Percentiles rank a stretch among this genome's conserved stretches.
Conservation (phyloP, 2,888 invertebrate species). For the Leistus spinibarbis region DNA sequence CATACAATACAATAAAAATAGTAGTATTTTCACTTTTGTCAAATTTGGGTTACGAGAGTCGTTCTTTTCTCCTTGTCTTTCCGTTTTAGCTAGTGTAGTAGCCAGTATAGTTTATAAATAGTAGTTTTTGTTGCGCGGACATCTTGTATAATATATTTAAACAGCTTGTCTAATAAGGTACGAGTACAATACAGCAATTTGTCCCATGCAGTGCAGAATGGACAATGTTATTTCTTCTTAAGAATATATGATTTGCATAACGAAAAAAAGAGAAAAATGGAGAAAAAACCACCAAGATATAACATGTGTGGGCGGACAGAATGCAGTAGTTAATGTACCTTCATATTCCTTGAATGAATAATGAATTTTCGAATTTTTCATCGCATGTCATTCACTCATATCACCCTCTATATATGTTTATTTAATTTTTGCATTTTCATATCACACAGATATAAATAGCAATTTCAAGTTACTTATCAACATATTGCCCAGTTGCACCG, state of each 20-base stretch:
- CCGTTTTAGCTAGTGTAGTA: not conserved
- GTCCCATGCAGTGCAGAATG: constrained; percentile 7
- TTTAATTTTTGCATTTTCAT: not conserved
- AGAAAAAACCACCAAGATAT: constrained; percentile 7
- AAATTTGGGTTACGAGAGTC: not conserved
- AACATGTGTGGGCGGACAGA: not conserved
- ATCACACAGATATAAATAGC: not conserved
- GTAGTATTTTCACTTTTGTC: not conserved
- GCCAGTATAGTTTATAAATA: not conserved
- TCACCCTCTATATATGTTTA: not conserved
- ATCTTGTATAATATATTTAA: constrained; percentile 2
- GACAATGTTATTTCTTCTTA: constrained; percentile 9
- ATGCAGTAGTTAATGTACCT: constrained; percentile 20
- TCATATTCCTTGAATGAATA: constrained; percentile 5
- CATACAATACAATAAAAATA: not conserved
- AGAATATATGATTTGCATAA: constrained; percentile 14
- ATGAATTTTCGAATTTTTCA: not conserved
- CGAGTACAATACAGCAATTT: constrained; percentile 20
- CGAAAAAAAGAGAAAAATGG: not conserved
- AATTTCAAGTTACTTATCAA: no score
- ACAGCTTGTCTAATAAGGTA: constrained; percentile 11
- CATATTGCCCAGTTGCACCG: no score
- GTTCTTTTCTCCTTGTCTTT: not conserved
- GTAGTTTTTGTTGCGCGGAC: not conserved
- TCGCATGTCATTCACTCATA: not conserved